A percentile compares a stretch with the other conserved stretches of the same genome.
Evolutionary conservation across 64 coral and sea anemone species (phyloP).

Genomic region (Pocillopora verrucosa): DNA sequence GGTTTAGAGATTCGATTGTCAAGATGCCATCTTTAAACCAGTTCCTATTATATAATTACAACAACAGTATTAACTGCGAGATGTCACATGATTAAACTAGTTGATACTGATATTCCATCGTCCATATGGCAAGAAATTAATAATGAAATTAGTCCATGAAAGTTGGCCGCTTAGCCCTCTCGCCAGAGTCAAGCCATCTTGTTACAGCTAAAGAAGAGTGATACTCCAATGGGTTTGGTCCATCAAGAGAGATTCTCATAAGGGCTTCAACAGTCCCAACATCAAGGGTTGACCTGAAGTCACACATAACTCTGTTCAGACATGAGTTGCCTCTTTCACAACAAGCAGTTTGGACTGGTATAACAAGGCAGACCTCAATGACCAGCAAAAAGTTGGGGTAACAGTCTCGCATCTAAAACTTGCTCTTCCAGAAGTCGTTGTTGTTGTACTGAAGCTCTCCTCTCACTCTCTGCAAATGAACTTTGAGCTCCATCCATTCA

Average conservation of each 20-base stretch:
- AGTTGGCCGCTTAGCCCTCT: too few species aligned
- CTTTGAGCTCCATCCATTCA: constrained; percentile 44
- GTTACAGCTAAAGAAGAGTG: too few species aligned
- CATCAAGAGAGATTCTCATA: constrained; percentile 39
- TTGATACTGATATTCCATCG: too few species aligned
- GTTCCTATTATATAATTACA: too few species aligned
- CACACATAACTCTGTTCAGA: constrained; percentile 44
- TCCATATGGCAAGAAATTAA: too few species aligned
- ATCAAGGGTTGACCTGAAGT: constrained; percentile 37
- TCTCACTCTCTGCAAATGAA: constrained; percentile 5
- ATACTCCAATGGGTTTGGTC: too few species aligned
- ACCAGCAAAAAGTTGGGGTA: constrained; percentile 43
- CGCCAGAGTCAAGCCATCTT: too few species aligned
- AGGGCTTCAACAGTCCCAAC: constrained; percentile 16
- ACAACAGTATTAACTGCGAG: too few species aligned
- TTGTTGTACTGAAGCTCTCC: constrained; percentile 16
- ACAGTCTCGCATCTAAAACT: constrained; percentile 43
- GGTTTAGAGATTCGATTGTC: too few species aligned
- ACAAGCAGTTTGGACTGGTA: constrained; percentile 38
- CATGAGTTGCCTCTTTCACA: constrained; percentile 35
- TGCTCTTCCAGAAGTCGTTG: constrained; percentile 18
- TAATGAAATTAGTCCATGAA: too few species aligned
- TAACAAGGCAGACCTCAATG: constrained; percentile 41
- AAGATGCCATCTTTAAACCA: too few species aligned
- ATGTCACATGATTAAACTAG: too few species aligned